These are phyloP conservation scores for Caiman crocodilus DNA, from an alignment of 2,797 vertebrate genomes.

Conservation along the genomic window DNA sequence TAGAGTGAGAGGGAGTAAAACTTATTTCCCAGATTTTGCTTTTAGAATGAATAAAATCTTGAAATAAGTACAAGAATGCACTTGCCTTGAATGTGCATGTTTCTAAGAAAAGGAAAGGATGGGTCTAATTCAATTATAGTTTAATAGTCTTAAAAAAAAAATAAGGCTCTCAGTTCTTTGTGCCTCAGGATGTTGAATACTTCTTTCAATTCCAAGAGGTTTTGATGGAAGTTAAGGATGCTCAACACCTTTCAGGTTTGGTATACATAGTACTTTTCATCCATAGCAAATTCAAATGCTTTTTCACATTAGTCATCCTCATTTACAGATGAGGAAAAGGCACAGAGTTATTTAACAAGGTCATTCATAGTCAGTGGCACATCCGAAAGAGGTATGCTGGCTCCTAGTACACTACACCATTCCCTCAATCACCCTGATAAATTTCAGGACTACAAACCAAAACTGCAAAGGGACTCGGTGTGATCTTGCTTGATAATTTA, in stretches of 20 bases:
- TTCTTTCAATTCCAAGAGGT: background rate
- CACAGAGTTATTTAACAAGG: background rate
- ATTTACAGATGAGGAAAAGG: background rate
- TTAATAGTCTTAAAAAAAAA: background rate
- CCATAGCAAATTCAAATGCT: background rate
- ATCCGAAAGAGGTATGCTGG: background rate
- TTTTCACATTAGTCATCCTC: background rate
- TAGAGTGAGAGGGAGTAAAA: background rate
- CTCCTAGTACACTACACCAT: too few species aligned
- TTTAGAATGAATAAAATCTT: constrained; percentile 13
- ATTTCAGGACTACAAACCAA: too few species aligned
- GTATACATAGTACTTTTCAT: background rate
- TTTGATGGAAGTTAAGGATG: background rate
- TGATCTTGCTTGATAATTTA: too few species aligned
- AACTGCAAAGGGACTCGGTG: too few species aligned
- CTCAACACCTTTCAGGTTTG: background rate
- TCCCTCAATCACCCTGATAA: too few species aligned
- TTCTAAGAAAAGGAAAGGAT: background rate
- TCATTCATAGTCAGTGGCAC: too few species aligned
- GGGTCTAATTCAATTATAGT: background rate
- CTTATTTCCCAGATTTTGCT: background rate
- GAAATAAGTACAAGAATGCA: background rate
- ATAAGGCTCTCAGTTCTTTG: background rate
- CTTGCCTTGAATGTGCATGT: background rate
- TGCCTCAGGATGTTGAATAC: background rate